A percentile compares a stretch with the other conserved stretches of the same genome.
These are phyloP conservation scores for Acanthosepion pharaonis DNA, from an alignment of 2,888 invertebrate species.

Conservation along the genomic window DNA sequence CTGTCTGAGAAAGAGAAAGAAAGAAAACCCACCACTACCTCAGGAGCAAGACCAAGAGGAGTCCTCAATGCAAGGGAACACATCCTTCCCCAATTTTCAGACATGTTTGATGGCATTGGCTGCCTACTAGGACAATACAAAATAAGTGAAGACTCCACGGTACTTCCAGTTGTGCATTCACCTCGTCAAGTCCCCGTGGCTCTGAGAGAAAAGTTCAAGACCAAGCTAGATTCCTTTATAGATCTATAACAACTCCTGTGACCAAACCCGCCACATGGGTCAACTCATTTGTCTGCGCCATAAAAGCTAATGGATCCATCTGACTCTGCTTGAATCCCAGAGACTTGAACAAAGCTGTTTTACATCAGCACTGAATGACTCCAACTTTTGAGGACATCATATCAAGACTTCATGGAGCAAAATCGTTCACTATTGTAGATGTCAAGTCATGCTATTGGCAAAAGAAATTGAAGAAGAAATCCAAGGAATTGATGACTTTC, in stretches of 20 bases:
- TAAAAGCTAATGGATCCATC: background rate
- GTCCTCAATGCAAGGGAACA: too few relatives aligned
- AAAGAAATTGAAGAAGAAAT: background rate
- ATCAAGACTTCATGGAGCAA: slow-evolving; percentile 33
- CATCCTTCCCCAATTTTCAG: too few relatives aligned
- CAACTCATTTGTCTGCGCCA: background rate
- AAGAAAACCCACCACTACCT: too few relatives aligned
- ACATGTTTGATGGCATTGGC: too few relatives aligned
- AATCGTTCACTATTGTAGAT: background rate
- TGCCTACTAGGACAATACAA: background rate
- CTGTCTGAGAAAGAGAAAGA: too few relatives aligned
- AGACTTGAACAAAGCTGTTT: too few relatives aligned
- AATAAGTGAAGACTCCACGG: background rate
- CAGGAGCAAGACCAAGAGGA: too few relatives aligned
- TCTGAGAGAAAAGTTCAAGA: background rate
- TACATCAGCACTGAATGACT: background rate
- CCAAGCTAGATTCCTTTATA: background rate
- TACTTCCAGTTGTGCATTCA: background rate
- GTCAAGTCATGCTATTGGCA: background rate
- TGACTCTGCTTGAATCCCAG: background rate
- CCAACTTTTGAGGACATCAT: background rate
- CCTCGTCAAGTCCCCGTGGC: background rate
- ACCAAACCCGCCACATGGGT: background rate
- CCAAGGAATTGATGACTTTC: too few relatives aligned
- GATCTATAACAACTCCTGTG: background rate